Evolutionary conservation across 2,888 invertebrate genomes (phyloP).

Genomic region (Electrophaes corylata): DNA sequence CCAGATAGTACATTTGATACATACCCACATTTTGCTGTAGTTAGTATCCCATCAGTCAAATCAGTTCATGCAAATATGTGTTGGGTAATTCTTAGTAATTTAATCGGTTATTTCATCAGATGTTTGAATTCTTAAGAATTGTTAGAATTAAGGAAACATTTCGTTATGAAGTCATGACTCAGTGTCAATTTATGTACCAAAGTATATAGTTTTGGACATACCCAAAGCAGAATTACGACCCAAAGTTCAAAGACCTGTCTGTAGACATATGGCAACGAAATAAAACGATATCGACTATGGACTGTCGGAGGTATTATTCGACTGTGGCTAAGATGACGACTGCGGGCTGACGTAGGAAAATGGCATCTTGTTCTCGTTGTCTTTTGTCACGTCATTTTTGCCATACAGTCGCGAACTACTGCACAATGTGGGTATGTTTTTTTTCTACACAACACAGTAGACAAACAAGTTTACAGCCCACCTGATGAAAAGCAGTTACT

Average conservation of each 20-base stretch:
- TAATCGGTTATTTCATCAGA: constrained; percentile 8
- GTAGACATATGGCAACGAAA: constrained; percentile 12
- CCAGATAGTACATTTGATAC: no score
- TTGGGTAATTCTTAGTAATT: constrained; percentile 5
- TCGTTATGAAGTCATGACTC: constrained; percentile 33
- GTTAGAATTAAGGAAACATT: constrained; percentile 32
- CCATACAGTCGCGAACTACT: no score
- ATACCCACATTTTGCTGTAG: no score
- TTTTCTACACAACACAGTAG: no score
- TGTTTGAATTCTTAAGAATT: constrained; percentile 15
- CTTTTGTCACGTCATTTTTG: no score
- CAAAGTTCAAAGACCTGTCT: constrained; percentile 27
- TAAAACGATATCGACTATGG: not conserved
- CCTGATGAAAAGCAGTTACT: no score
- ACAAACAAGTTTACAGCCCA: no score
- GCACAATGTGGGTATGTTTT: no score
- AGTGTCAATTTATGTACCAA: constrained; percentile 29
- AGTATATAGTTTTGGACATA: constrained; percentile 36
- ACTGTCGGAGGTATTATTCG: not conserved
- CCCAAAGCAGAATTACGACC: constrained; percentile 31
- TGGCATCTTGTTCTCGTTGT: not conserved
- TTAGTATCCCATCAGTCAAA: no score
- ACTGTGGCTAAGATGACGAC: not conserved
- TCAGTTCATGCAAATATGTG: not conserved
- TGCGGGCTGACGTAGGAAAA: not conserved